A percentile compares a stretch with the other conserved stretches of the same genome.
Conservation (phyloP, 1,140 invertebrate species). For the Gonioctena quinquepunctata region DNA sequence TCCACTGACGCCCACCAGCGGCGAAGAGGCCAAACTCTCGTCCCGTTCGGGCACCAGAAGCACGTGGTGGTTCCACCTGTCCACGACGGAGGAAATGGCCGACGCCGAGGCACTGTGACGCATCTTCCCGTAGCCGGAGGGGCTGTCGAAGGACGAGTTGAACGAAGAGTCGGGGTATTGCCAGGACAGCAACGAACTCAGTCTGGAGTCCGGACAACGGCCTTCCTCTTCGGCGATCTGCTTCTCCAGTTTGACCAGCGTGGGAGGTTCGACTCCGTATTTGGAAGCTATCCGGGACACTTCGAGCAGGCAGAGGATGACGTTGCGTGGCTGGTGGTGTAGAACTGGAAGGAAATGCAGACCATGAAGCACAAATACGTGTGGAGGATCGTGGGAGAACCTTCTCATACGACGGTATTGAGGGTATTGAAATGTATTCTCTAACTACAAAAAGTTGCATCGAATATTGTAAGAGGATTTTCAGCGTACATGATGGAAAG, state of each 20-base stretch:
- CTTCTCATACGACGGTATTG: too few relatives aligned
- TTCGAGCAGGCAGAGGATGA: slow-evolving; percentile 87
- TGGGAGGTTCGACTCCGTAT: slow-evolving; percentile 81
- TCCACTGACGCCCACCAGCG: slow-evolving; percentile 52
- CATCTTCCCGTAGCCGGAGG: slow-evolving; percentile 55
- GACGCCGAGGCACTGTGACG: slow-evolving; percentile 59
- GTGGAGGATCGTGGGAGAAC: too few relatives aligned
- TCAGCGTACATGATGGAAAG: too few relatives aligned
- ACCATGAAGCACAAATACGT: too few relatives aligned
- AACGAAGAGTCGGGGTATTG: slow-evolving; percentile 60
- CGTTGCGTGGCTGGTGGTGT: slow-evolving; percentile 78
- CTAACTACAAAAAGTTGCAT: too few relatives aligned
- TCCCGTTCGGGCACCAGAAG: slow-evolving; percentile 1
- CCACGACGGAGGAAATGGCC: slow-evolving; percentile 42
- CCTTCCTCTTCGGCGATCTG: slow-evolving; percentile 83
- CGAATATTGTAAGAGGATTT: too few relatives aligned
- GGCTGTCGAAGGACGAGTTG: slow-evolving; percentile 28
- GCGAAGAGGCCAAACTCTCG: slow-evolving; percentile 17
- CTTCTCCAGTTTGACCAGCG: slow-evolving; percentile 85
- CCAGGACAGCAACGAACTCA: slow-evolving; percentile 65
- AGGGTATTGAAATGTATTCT: too few relatives aligned
- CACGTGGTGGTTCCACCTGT: slow-evolving; percentile 41
- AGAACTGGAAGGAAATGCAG: slow-evolving; percentile 66
- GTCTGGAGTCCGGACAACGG: slow-evolving; percentile 61
- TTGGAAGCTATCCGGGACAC: slow-evolving; percentile 80